Conservation (phyloP, 2,113 vertebrate species). For the Callospermophilus lateralis region DNA sequence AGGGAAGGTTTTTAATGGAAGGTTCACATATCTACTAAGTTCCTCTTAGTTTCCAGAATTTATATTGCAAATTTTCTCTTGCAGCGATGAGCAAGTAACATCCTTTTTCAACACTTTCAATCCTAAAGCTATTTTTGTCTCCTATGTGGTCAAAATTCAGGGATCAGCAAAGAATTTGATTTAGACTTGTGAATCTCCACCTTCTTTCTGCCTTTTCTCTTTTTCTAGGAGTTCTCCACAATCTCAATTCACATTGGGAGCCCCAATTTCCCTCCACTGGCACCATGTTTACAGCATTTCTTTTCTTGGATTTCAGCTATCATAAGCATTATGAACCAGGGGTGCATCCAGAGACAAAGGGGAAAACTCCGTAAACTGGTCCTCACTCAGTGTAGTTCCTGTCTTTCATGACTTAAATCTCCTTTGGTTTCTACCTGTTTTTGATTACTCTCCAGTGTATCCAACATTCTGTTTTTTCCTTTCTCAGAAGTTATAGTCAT, state of each 20-base stretch:
- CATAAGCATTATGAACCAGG: accelerated
- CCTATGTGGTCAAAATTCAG: not conserved
- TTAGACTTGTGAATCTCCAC: not conserved
- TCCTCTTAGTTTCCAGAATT: not conserved
- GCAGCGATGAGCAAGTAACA: not conserved
- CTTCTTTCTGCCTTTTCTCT: not conserved
- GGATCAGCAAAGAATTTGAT: not conserved
- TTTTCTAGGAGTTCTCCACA: not conserved
- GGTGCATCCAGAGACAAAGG: not conserved
- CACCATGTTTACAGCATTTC: not conserved
- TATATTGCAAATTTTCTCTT: not conserved
- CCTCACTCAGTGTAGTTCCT: not conserved
- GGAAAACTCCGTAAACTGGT: not conserved
- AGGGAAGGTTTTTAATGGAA: not conserved
- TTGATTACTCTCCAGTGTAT: not conserved
- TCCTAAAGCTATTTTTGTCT: not conserved
- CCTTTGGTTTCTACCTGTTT: not conserved
- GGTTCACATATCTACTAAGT: not conserved
- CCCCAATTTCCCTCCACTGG: not conserved
- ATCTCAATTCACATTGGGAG: not conserved
- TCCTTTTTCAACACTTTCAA: not conserved
- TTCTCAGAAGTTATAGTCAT: not conserved
- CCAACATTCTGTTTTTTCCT: not conserved
- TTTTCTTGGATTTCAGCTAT: not conserved
- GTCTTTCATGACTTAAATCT: not conserved